Percentiles rank a stretch among this genome's conserved stretches.
Evolutionary conservation across 2,888 invertebrate species (phyloP).

Genomic region (Drosophila basisetae): DNA sequence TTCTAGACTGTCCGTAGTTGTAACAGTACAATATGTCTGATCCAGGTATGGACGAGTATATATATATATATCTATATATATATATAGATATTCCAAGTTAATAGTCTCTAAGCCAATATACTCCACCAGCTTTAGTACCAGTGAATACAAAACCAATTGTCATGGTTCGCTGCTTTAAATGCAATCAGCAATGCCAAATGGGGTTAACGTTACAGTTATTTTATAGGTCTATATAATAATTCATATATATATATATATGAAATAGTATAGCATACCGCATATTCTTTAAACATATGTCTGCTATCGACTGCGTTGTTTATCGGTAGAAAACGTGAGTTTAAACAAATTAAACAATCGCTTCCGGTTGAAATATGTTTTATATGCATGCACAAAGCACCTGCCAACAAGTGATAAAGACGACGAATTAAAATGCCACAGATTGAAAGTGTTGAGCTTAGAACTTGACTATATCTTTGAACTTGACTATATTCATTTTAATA

Average conservation of each 20-base stretch:
- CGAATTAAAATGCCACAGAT: neutral
- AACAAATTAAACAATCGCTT: constrained; percentile 30
- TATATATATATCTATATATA: neutral
- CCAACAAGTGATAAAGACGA: constrained; percentile 14
- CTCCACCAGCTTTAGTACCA: neutral
- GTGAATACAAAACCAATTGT: constrained; percentile 11
- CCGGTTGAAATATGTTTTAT: constrained; percentile 19
- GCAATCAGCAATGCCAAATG: constrained; percentile 26
- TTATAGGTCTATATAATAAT: neutral
- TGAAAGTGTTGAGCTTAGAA: neutral
- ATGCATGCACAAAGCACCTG: constrained; percentile 22
- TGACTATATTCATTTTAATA: neutral
- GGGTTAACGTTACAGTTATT: constrained; percentile 2
- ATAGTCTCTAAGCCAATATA: neutral
- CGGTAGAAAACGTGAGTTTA: constrained; percentile 44
- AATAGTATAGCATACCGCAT: constrained; percentile 17
- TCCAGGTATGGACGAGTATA: neutral
- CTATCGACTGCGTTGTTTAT: constrained; percentile 35
- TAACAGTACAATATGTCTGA: neutral
- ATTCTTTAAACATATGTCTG: constrained; percentile 25
- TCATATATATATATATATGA: neutral
- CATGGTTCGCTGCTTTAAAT: constrained; percentile 40
- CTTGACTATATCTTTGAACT: neutral
- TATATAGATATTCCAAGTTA: neutral
- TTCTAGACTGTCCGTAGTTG: neutral